Evolutionary conservation across 2,888 invertebrate species (phyloP).

Genomic region (Myopa tessellatipennis): DNA sequence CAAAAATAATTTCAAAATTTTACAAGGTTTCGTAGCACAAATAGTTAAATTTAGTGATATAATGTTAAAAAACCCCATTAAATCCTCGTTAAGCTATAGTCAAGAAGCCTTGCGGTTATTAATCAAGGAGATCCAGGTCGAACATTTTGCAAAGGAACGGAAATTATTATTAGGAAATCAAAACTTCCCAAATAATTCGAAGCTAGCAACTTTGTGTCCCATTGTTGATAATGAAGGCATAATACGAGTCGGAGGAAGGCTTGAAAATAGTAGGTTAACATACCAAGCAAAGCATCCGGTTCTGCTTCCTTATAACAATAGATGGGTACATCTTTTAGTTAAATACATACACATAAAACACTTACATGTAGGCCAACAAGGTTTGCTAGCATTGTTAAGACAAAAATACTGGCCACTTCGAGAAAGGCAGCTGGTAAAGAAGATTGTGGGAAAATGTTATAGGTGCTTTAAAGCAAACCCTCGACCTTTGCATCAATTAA

Average conservation of each 20-base stretch:
- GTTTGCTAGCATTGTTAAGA: neutral
- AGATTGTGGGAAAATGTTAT: too few relatives aligned
- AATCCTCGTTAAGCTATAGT: neutral
- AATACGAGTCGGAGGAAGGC: constrained; percentile 3
- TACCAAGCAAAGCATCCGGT: neutral
- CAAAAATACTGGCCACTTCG: too few relatives aligned
- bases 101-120: neutral
- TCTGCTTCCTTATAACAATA: constrained; percentile 21
- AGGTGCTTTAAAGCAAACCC: too few relatives aligned
- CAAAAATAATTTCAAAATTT: neutral
- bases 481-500: too few relatives aligned
- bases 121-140: neutral
- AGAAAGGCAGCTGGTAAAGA: too few relatives aligned
- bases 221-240: neutral
- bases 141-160: neutral
- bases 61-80: neutral
- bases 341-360: neutral
- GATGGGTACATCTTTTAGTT: constrained; percentile 22
- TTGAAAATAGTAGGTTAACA: neutral
- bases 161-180: neutral
- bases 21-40: neutral
- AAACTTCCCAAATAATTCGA: neutral
- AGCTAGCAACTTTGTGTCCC: neutral
- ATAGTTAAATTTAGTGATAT: neutral
- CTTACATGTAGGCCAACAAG: constrained; percentile 26